phyloP scores from a whole-genome alignment of 2,113 vertebrate species.

The Channa maculata region DNA sequence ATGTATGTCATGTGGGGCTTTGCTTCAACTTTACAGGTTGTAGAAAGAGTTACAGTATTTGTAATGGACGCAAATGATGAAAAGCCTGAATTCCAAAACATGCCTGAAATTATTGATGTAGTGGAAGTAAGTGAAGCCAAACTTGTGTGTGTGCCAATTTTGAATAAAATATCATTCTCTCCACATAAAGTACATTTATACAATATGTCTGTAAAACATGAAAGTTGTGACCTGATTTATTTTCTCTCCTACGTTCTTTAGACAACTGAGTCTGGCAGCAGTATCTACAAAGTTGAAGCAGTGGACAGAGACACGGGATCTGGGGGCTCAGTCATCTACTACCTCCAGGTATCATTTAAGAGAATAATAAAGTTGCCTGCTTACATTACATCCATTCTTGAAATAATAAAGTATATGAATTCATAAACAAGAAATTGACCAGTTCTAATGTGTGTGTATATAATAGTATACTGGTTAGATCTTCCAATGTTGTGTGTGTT shows the following conservation, averaged over 20 bases:
- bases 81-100: constrained; percentile 90
- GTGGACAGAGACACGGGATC: constrained; percentile 94
- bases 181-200: neutral
- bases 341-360: constrained; percentile 87
- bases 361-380: neutral
- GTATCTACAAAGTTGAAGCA: constrained; percentile 88
- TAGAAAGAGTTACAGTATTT: constrained; percentile 93
- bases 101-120: constrained; percentile 89
- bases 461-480: no score
- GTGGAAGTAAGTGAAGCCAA: constrained; percentile 86
- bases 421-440: neutral
- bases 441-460: neutral
- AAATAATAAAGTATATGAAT: no score
- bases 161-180: neutral
- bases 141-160: no score
- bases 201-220: neutral
- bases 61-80: constrained; percentile 96
- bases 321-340: constrained; percentile 93
- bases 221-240: neutral
- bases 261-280: constrained; percentile 88
- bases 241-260: constrained; percentile 61
- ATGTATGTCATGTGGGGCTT: neutral
- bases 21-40: constrained; percentile 82
- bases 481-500: neutral
- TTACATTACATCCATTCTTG: neutral